These are phyloP conservation scores for Eupithecia subumbrata DNA, from an alignment of 2,888 invertebrate species.

Conservation along the genomic window DNA sequence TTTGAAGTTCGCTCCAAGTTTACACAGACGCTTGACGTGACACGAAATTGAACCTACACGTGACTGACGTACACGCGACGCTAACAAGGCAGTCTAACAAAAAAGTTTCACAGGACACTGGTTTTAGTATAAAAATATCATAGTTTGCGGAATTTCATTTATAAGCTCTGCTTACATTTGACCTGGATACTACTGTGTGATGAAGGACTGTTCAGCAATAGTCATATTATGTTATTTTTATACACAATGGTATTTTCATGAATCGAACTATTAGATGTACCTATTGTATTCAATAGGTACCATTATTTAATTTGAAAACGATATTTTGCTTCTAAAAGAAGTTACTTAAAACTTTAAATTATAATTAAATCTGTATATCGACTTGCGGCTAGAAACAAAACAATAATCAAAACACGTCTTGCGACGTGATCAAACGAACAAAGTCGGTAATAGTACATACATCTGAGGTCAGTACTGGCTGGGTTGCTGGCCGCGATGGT, in stretches of 20 bases:
- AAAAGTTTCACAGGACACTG: neutral
- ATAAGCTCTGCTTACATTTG: neutral
- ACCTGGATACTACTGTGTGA: neutral
- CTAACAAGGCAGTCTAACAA: constrained; percentile 10
- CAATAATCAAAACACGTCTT: neutral
- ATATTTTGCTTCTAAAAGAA: too few species aligned
- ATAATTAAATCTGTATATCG: neutral
- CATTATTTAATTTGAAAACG: too few species aligned
- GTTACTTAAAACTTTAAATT: neutral
- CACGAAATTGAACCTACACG: constrained; percentile 14
- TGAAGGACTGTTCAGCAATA: neutral
- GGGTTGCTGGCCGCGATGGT: too few species aligned
- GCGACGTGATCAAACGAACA: too few species aligned
- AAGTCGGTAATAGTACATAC: too few species aligned
- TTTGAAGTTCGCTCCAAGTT: constrained; percentile 18
- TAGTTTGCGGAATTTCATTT: neutral
- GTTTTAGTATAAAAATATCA: neutral
- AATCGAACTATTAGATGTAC: too few species aligned
- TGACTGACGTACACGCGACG: constrained; percentile 7
- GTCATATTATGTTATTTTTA: neutral
- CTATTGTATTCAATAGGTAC: neutral
- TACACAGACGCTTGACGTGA: constrained; percentile 21
- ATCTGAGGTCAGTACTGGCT: too few species aligned
- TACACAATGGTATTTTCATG: neutral
- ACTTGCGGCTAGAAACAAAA: neutral